Evolutionary conservation across 2,113 vertebrate genomes (phyloP), one percentile per base, ranked within the genome.

Genomic region (Anthoscopus minutus): DNA sequence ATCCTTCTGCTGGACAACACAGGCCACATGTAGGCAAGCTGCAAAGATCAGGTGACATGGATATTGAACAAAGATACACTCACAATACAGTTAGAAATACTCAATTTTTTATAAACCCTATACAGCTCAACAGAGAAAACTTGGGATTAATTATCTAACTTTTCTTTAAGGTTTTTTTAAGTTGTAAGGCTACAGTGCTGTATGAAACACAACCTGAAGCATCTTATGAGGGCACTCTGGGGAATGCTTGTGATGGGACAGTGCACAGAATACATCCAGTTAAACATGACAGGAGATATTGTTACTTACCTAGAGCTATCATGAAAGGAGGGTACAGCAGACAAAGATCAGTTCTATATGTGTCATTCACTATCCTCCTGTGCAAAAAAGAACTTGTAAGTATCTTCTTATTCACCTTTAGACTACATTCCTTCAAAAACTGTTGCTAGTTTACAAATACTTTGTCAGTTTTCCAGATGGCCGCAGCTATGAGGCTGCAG

Each of bases 351-450:
- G 99, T 99, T 97, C 99, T 98, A 97, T 99, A 99, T 16, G 99
- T 99, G 97, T 99, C 99, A 83, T 99, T 99, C 97, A 99, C 99
- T 98, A 99, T 99, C 96, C 99, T 98, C 99, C 99, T 99, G 96
- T 67, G 95, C 74, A 97, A 97, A 98, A 98, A 56, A 97, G 21
- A 97, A 94, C 73, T 71, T 91, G 45, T 83, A 92, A 87, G 51
- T 93, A 95, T 88, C 6, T 12, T 82, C 10, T 84, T 94, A 40
- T 64, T 94, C 61, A 93, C 20, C 48, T 70, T 93, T 79, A 92
- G 40, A 81, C 38, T 69, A 23, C 22, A 83, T 48, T 73, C 56
- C 33, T 81, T 92, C 35, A 96, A 37, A 87, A 81, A 91, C 21
- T 42, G 42, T 54, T 86, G 8, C 13, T 58, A 73, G 57, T 84